These are phyloP conservation scores for Arbacia lixula DNA, from an alignment of 53 echinoderm and acorn worm species.

Conservation along the genomic window DNA sequence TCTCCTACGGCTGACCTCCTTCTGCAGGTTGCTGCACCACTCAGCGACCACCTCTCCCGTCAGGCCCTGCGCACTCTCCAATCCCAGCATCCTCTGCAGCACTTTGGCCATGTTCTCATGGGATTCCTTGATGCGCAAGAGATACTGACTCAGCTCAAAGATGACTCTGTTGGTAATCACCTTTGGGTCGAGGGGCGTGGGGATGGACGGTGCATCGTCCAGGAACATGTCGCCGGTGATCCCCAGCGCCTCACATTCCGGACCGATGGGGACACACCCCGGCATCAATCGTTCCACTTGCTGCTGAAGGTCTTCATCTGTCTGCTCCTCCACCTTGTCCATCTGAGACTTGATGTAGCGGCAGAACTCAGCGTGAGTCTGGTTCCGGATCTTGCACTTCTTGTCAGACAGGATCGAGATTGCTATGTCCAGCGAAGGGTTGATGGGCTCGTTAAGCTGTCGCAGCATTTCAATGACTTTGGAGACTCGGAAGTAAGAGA, in stretches of 20 bases:
- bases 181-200: neutral
- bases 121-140: neutral
- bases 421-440: slow-evolving; percentile 20
- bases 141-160: slow-evolving; percentile 30
- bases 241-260: slow-evolving; percentile 43
- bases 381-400: slow-evolving; percentile 24
- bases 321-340: neutral
- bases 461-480: slow-evolving; percentile 32
- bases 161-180: slow-evolving; percentile 34
- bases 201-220: neutral
- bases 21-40: slow-evolving; percentile 1
- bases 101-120: neutral
- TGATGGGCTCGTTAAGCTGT: neutral
- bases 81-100: slow-evolving; percentile 33
- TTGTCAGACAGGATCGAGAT: slow-evolving; percentile 25
- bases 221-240: slow-evolving; percentile 24
- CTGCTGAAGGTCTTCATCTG: slow-evolving; percentile 25
- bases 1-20: neutral
- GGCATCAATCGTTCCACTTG: slow-evolving; percentile 28
- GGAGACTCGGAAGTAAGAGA: slow-evolving; percentile 35
- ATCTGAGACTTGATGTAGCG: slow-evolving; percentile 1
- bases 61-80: neutral
- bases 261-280: slow-evolving; percentile 44
- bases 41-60: neutral
- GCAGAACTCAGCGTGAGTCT: slow-evolving; percentile 6